Evolutionary conservation across 2,888 invertebrate species (phyloP).

Genomic region (Drosophila peninsularis): DNA sequence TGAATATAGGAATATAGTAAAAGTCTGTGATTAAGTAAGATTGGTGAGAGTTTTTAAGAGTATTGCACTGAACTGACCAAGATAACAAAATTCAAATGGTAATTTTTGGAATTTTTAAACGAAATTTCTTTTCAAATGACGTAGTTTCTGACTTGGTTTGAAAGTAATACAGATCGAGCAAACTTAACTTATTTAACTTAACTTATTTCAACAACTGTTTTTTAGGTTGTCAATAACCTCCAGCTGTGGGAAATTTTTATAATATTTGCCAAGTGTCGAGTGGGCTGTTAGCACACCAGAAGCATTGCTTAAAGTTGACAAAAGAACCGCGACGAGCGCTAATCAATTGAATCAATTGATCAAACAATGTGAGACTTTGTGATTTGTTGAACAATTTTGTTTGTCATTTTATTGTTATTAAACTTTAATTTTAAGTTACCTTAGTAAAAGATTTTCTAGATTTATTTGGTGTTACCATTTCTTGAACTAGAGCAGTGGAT

Average conservation of each 20-base stretch:
- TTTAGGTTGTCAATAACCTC: not conserved
- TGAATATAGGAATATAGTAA: not conserved
- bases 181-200: too few relatives aligned
- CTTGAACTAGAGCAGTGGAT: too few relatives aligned
- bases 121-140: not conserved
- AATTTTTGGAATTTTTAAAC: not conserved
- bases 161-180: not conserved
- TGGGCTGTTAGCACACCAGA: not conserved
- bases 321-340: not conserved
- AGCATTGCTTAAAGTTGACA: not conserved
- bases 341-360: not conserved
- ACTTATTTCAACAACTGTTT: not conserved
- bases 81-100: not conserved
- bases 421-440: too few relatives aligned
- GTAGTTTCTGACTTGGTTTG: not conserved
- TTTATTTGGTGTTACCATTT: too few relatives aligned
- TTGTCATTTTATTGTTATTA: too few relatives aligned
- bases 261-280: not conserved
- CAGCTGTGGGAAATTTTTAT: conserved; percentile 3
- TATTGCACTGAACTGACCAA: not conserved
- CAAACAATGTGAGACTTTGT: not conserved
- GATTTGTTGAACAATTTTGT: not conserved
- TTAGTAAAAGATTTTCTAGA: too few relatives aligned
- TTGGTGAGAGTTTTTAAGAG: not conserved
- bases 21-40: not conserved